Percentiles rank a stretch among this genome's conserved stretches.
These are phyloP conservation scores for Protula sp. DNA, from an alignment of 2,888 invertebrate species.

Conservation along the genomic window DNA sequence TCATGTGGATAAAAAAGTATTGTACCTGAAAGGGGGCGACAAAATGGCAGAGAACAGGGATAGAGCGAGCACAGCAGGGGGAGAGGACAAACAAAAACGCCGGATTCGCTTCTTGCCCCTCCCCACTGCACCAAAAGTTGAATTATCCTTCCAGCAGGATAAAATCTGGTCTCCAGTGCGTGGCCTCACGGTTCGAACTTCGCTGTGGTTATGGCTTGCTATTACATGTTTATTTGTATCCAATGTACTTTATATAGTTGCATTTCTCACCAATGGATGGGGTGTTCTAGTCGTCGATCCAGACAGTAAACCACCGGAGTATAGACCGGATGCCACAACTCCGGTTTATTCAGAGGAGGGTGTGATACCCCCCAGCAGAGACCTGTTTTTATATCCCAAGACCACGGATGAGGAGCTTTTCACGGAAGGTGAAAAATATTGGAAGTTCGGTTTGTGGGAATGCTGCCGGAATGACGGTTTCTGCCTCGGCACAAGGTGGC, in stretches of 20 bases:
- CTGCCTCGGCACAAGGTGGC: constrained; percentile 20
- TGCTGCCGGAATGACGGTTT: constrained; percentile 21
- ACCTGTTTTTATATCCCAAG: too few relatives aligned
- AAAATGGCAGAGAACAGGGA: too few relatives aligned
- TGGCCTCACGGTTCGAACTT: background rate
- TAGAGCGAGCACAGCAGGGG: too few relatives aligned
- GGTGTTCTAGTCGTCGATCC: constrained; percentile 9
- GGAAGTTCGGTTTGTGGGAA: constrained; percentile 25
- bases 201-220: background rate
- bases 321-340: background rate
- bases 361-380: too few relatives aligned
- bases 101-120: background rate
- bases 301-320: background rate
- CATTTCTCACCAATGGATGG: constrained; percentile 20
- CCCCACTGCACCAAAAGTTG: background rate
- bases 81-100: too few relatives aligned
- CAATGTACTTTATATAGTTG: constrained; percentile 13
- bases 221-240: constrained; percentile 12
- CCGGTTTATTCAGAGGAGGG: background rate
- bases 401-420: background rate
- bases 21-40: too few relatives aligned
- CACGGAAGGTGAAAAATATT: constrained; percentile 3
- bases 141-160: background rate
- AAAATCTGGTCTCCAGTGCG: background rate
- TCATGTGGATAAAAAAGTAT: too few relatives aligned